phyloP scores from a whole-genome alignment of 2,113 vertebrate species.

The Gulo gulo region DNA sequence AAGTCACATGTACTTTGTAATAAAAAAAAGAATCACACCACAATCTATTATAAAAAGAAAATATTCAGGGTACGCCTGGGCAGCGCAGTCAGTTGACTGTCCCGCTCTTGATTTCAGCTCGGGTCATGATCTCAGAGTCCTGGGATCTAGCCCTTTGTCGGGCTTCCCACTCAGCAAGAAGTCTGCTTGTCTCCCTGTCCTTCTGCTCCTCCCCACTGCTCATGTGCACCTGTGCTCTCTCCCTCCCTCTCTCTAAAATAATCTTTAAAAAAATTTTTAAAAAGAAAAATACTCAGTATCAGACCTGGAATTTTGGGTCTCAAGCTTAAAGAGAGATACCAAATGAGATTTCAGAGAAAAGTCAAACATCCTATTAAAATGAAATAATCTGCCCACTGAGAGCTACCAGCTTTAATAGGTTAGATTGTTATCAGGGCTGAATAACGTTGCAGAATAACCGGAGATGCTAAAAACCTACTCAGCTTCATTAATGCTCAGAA shows the following conservation, averaged over 20 bases:
- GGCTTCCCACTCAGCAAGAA: not conserved
- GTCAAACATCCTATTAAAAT: not conserved
- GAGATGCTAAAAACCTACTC: not conserved
- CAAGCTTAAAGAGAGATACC: not conserved
- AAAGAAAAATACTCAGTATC: not conserved
- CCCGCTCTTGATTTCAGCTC: not conserved
- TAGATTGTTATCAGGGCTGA: not conserved
- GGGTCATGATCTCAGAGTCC: not conserved
- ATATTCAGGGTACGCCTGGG: not conserved
- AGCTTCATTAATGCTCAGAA: not conserved
- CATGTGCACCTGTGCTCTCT: not conserved
- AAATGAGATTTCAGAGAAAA: slow-evolving; percentile 39
- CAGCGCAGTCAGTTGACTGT: not conserved
- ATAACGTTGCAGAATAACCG: not conserved
- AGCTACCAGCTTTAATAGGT: not conserved
- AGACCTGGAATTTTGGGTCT: not conserved
- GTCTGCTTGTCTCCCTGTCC: not conserved
- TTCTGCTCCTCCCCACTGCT: not conserved
- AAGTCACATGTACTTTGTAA: not conserved
- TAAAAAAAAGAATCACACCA: not conserved
- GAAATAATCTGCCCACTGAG: not conserved
- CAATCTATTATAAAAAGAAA: not conserved
- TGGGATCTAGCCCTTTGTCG: not conserved
- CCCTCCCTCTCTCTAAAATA: not conserved
- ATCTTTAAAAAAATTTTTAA: not conserved